Percentiles rank a stretch among this genome's conserved stretches.
Evolutionary conservation across 1,140 invertebrate species (phyloP).

Genomic region (Halesus radiatus): DNA sequence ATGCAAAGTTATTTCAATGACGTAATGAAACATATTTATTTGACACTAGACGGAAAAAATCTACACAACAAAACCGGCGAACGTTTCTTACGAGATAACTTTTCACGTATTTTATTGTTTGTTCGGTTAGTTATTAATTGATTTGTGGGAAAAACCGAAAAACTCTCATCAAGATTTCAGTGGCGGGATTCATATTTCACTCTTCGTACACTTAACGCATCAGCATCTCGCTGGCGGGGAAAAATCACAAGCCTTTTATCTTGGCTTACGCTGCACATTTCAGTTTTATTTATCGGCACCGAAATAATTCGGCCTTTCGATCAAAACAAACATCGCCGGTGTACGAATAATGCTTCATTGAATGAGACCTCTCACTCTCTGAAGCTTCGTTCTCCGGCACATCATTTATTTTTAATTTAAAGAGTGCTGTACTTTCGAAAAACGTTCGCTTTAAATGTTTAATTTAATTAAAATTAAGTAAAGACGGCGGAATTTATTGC

Average conservation of each 20-base stretch:
- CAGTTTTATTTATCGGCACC: not conserved
- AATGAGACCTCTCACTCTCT: not conserved
- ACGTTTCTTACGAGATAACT: not conserved
- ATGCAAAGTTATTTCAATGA: not conserved
- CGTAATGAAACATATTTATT: not conserved
- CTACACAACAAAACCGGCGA: not conserved
- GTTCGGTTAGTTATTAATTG: not conserved
- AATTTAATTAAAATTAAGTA: too few relatives aligned
- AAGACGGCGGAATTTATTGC: too few relatives aligned
- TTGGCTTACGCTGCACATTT: constrained; percentile 1
- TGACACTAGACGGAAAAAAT: not conserved
- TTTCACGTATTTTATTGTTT: not conserved
- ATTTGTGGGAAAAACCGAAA: constrained; percentile 4
- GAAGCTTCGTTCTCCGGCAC: too few relatives aligned
- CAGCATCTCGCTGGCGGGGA: not conserved
- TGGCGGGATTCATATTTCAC: not conserved
- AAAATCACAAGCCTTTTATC: not conserved
- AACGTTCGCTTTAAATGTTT: too few relatives aligned
- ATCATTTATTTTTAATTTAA: too few relatives aligned
- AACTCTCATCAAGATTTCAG: not conserved
- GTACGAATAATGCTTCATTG: not conserved
- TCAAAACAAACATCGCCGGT: not conserved
- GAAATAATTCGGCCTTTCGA: constrained; percentile 31
- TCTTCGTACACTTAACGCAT: not conserved
- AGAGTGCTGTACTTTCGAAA: too few relatives aligned